Base-by-base conservation (phyloP, 2,888 invertebrate genomes). In the Punctoribates punctum region DNA sequence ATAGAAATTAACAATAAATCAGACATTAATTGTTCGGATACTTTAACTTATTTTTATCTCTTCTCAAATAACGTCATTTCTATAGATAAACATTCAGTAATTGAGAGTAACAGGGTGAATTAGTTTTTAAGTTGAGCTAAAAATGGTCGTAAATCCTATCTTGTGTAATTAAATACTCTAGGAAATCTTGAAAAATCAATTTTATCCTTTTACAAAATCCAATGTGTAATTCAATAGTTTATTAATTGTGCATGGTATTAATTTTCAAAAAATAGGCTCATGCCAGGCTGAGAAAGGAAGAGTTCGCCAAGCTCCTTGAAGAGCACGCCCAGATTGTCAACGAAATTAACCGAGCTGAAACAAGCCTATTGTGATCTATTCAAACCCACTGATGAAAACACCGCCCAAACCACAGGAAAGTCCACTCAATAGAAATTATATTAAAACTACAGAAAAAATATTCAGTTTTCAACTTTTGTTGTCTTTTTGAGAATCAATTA, bases 281-380 rank as follows among this genome's bases (percentile, higher is more conserved):
- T 29, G 79, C 80, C 11, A 70, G 76, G 29, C 75, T 78, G 13
- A 62, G 79, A 23, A 78, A 80, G 29, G 76, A 80, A 60, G 79
- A 79, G 65, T 79, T 79, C 77, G 79, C 79, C 25, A 76, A 78
- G 38, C 75, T 79, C 3, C 72, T 79, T n/a, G 80, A 80, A 60
- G 78, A 80, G 65, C 80, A 78, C 57, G 79, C 77, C 29, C 78
- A 80, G 73, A 78, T 80, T 51, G 79, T 80, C 65, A 79, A 76
- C 57, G 80, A 78, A 76, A 80, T 77, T 70, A 79, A 79, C 74
- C 75, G 77, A 74, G 78, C 77, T 51, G 79, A 80, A 78, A 79
- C 77, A 11, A 78, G 60, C 34, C 42, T 78, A 34, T 42, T 78
- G 54, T 78, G 75, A 78, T 67, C 20, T 57, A 13, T 48, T 48